Conservation (phyloP, 2,113 vertebrate species). For the Myxocyprinus asiaticus region DNA sequence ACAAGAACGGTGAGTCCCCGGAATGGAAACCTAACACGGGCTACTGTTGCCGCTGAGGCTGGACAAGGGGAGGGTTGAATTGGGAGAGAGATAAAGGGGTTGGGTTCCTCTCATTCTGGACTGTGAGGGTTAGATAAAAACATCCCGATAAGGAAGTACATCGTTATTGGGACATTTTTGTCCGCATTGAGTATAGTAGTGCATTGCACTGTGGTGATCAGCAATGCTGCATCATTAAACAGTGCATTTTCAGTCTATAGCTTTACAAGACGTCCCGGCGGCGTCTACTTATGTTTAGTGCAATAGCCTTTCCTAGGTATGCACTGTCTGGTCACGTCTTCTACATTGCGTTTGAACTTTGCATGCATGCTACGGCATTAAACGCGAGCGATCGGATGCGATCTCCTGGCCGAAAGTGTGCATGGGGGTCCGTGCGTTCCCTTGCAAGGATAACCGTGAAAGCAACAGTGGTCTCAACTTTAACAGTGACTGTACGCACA, state of each 20-base stretch:
- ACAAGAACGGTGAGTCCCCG: slow-evolving; percentile 78
- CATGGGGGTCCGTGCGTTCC: neutral
- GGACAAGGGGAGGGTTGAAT: slow-evolving; percentile 55
- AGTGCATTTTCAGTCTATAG: neutral
- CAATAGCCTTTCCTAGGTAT: neutral
- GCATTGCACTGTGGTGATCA: slow-evolving; percentile 5
- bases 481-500: slow-evolving; percentile 18
- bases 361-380: neutral
- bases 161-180: neutral
- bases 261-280: slow-evolving; percentile 2
- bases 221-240: slow-evolving; percentile 39
- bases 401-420: neutral
- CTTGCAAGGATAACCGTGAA: slow-evolving; percentile 55
- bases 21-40: slow-evolving; percentile 47
- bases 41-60: slow-evolving; percentile 39
- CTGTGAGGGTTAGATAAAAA: slow-evolving; percentile 9
- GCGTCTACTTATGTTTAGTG: neutral
- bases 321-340: neutral
- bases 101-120: slow-evolving; percentile 29
- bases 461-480: slow-evolving; percentile 60
- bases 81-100: slow-evolving; percentile 40
- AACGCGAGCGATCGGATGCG: neutral
- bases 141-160: slow-evolving; percentile 67
- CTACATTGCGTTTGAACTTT: neutral
- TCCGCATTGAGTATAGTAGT: neutral